Evolutionary conservation across 2,888 invertebrate species (phyloP), one percentile per base, ranked within the genome.

Genomic region (Frankliniella fusca): DNA sequence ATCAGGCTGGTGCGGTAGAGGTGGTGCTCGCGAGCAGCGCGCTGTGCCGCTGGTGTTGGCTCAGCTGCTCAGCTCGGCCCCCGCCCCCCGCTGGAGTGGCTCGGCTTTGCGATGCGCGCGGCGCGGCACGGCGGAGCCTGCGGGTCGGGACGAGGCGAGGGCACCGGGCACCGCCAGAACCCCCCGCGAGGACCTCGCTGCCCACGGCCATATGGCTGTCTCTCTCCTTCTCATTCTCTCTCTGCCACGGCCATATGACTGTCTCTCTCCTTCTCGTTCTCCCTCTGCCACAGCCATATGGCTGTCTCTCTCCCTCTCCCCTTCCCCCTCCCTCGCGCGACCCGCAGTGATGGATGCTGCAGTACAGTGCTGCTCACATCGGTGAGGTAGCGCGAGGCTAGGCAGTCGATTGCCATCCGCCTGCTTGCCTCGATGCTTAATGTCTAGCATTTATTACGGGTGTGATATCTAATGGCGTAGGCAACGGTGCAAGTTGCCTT

Each of bases 11-110:
- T 18, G 54, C 54, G 38, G 54, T 20, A 20, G 54, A 54, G 54
- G 54, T 20, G 54, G 54, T 54, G 54, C 54, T 15, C 18, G 54
- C 54, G 38, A 38, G 38, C 38, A 38, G 38, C 38, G 38, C 38
- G 38, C 38, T 38, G 38, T 27, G 70, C 61, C 27, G 70, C 70
- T 76, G 70, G 70, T 76, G 70, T 76, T 76, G 70, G 70, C 70
- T 76, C 70, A 76, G 70, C 70, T 76, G 70, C 70, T 76, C 70
- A 76, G 70, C 70, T 76, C 70, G 70, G 70, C n/a, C 70, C 70
- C 70, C 70, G 11, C 70, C 70, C n/a, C 9, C 3, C 38, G 38
- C 3, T 38, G 38, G 38, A 38, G 38, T 38, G 38, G 38, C 38
- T 38, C 5, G 38, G 38, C 38, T 38, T 38, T 38, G 38, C 38